A percentile compares a stretch with the other conserved stretches of the same genome.
Conservation (phyloP, 2,888 invertebrate species). For the Sacculina carcini region DNA sequence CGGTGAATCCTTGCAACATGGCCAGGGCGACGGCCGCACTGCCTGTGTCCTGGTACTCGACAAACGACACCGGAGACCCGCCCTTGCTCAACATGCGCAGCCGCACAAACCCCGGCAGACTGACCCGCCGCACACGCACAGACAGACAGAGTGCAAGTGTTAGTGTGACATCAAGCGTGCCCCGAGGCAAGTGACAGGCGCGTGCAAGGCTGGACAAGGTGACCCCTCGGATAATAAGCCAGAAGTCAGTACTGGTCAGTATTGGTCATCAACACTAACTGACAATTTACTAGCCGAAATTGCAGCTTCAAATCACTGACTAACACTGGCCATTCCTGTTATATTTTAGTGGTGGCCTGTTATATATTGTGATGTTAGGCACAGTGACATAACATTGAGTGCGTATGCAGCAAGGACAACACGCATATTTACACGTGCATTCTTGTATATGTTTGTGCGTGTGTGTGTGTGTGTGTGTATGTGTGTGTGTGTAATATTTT, state of each 20-base stretch:
- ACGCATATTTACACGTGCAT: neutral
- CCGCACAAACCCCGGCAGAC: conserved; percentile 94
- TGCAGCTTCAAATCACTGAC: no score
- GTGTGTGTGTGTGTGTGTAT: neutral
- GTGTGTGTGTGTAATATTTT: neutral
- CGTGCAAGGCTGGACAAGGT: neutral
- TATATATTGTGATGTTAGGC: neutral
- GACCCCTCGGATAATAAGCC: neutral
- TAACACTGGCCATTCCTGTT: no score
- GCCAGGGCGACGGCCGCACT: conserved; percentile 79
- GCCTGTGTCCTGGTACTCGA: conserved; percentile 79
- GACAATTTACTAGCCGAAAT: no score
- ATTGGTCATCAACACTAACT: no score
- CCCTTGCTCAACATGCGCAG: conserved; percentile 59
- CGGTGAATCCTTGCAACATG: conserved; percentile 80
- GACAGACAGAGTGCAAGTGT: conserved; percentile 7
- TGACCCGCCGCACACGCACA: no score
- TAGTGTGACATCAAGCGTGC: neutral
- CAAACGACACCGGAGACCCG: conserved; percentile 84
- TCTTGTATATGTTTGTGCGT: neutral
- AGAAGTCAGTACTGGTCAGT: neutral
- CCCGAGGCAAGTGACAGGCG: neutral
- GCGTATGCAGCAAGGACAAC: neutral
- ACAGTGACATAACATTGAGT: neutral
- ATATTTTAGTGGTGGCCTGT: neutral